Percentiles rank a stretch among this genome's conserved stretches.
These are phyloP conservation scores for Sarcophaga carnaria DNA, from an alignment of 2,888 invertebrate species.

Conservation along the genomic window DNA sequence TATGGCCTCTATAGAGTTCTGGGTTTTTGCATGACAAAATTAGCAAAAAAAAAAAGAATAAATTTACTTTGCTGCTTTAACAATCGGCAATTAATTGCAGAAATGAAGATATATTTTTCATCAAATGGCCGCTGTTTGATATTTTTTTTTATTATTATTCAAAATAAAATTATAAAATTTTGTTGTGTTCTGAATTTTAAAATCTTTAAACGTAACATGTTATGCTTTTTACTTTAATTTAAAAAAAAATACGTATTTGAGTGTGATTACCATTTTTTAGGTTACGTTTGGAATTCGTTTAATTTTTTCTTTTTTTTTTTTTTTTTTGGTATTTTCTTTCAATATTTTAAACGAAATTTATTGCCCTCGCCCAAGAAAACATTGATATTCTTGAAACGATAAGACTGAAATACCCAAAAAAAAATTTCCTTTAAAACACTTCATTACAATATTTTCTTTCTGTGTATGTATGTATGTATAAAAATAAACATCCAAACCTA, in stretches of 20 bases:
- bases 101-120: not conserved
- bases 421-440: not conserved
- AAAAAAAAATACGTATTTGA: not conserved
- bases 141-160: not conserved
- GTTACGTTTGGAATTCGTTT: not conserved
- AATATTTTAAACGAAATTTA: conserved; percentile 39
- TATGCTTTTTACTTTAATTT: not conserved
- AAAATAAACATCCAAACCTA: not conserved
- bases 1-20: not conserved
- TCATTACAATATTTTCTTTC: not conserved
- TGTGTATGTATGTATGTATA: not conserved
- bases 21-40: not conserved
- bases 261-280: not conserved
- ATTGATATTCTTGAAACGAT: conserved; percentile 58
- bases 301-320: not conserved
- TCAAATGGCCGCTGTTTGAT: not conserved
- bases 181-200: conserved; percentile 60
- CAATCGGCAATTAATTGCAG: conserved; percentile 42
- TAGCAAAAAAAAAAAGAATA: not conserved
- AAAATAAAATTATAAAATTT: not conserved
- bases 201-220: conserved; percentile 17
- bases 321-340: not conserved
- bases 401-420: not conserved
- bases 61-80: not conserved
- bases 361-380: conserved; percentile 23